Percentiles rank a stretch among this genome's conserved stretches.
These are phyloP conservation scores for Irena cyanogastra DNA, from an alignment of 2,113 vertebrate genomes.

Conservation along the genomic window DNA sequence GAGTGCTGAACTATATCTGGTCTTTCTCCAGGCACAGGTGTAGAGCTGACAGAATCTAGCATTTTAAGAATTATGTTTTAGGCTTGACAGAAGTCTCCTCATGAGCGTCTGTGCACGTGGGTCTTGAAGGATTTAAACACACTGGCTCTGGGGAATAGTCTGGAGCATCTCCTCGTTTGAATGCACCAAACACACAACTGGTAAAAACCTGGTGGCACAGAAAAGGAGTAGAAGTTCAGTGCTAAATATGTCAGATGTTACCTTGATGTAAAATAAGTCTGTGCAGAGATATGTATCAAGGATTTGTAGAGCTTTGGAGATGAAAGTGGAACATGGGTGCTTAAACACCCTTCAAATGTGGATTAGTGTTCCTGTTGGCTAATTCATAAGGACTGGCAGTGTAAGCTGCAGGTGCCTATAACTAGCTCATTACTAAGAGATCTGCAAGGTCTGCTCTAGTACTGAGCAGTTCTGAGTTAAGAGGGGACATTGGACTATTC, in stretches of 20 bases:
- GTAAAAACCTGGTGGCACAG: neutral
- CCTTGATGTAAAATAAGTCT: neutral
- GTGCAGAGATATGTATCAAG: neutral
- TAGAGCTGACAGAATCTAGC: neutral
- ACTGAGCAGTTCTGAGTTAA: neutral
- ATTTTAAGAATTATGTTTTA: neutral
- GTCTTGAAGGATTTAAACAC: neutral
- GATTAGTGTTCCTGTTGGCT: neutral
- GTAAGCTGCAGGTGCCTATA: neutral
- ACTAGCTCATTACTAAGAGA: neutral
- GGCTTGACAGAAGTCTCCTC: neutral
- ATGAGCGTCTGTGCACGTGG: accelerated
- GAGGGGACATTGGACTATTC: neutral
- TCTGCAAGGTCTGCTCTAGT: neutral
- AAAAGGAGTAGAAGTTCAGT: neutral
- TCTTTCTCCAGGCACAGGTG: neutral
- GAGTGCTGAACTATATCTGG: neutral
- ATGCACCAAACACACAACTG: neutral
- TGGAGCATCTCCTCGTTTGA: neutral
- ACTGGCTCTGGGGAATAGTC: accelerated
- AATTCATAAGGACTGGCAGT: neutral
- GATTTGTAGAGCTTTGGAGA: neutral
- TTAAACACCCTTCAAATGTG: neutral
- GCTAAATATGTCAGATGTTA: neutral
- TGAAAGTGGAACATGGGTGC: neutral